phyloP scores from a whole-genome alignment of 1,140 invertebrate genomes.

The Apocrypta bakeri region DNA sequence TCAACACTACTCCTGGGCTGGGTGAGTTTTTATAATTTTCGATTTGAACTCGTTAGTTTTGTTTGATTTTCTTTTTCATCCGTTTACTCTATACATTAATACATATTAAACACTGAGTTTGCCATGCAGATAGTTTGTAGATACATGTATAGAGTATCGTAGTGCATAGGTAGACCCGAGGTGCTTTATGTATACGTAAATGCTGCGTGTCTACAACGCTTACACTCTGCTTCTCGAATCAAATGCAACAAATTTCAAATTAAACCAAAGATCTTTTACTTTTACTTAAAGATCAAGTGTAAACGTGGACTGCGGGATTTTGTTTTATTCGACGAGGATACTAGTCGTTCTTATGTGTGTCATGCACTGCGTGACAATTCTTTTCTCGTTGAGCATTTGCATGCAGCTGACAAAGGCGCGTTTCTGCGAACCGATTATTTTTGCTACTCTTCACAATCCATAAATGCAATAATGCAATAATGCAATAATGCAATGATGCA shows the following conservation, averaged over 20 bases:
- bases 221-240: too few relatives aligned
- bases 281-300: too few relatives aligned
- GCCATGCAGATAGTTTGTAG: not conserved
- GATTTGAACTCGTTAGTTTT: constrained; percentile 7
- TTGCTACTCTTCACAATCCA: not conserved
- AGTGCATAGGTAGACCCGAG: too few relatives aligned
- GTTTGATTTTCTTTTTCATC: constrained; percentile 5
- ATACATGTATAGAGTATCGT: too few relatives aligned
- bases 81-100: not conserved
- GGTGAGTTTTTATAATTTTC: constrained; percentile 61
- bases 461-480: not conserved
- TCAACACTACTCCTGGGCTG: constrained; percentile 60
- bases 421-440: not conserved
- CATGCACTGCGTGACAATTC: not conserved
- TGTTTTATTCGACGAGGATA: not conserved
- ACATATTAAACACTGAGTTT: not conserved
- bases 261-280: too few relatives aligned
- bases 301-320: too few relatives aligned
- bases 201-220: too few relatives aligned
- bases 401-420: too few relatives aligned
- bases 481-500: too few relatives aligned
- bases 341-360: not conserved
- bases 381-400: too few relatives aligned
- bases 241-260: too few relatives aligned
- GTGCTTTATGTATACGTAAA: too few relatives aligned